These are phyloP conservation scores for Congeria kusceri DNA, from an alignment of 2,888 invertebrate species.

Conservation along the genomic window DNA sequence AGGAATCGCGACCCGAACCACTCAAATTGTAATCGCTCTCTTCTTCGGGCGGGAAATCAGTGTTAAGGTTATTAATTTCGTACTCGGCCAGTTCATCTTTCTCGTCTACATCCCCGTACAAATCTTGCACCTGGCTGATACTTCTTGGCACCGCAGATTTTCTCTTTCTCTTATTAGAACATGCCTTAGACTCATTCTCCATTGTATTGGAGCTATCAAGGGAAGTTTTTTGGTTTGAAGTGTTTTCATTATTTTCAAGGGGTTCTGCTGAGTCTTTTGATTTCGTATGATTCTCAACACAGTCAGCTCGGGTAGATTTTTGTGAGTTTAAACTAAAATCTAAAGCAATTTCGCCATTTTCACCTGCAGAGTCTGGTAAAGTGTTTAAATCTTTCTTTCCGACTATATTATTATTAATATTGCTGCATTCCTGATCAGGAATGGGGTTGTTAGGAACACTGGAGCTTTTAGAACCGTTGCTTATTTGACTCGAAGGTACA, in stretches of 20 bases:
- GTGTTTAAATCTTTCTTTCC: conserved; percentile 54
- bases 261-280: neutral
- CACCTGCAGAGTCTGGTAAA: neutral
- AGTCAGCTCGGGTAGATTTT: neutral
- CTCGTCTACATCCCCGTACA: conserved; percentile 65
- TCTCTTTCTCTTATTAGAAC: conserved; percentile 66
- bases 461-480: neutral
- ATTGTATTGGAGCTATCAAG: conserved; percentile 3
- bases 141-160: conserved; percentile 91
- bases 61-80: conserved; percentile 75
- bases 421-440: neutral
- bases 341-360: neutral
- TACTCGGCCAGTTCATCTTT: conserved; percentile 78
- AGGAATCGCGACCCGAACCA: conserved; percentile 21
- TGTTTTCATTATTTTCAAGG: conserved; percentile 14
- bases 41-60: conserved; percentile 72
- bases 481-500: too few relatives aligned
- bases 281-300: neutral
- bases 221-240: neutral
- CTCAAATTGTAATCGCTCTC: conserved; percentile 26
- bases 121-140: conserved; percentile 85
- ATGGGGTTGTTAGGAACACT: neutral
- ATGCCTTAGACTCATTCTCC: neutral
- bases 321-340: conserved; percentile 2
- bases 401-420: conserved; percentile 52